A percentile compares a stretch with the other conserved stretches of the same genome.
Evolutionary conservation across 2,888 invertebrate species (phyloP).

Genomic region (Tolmerus cingulatus): DNA sequence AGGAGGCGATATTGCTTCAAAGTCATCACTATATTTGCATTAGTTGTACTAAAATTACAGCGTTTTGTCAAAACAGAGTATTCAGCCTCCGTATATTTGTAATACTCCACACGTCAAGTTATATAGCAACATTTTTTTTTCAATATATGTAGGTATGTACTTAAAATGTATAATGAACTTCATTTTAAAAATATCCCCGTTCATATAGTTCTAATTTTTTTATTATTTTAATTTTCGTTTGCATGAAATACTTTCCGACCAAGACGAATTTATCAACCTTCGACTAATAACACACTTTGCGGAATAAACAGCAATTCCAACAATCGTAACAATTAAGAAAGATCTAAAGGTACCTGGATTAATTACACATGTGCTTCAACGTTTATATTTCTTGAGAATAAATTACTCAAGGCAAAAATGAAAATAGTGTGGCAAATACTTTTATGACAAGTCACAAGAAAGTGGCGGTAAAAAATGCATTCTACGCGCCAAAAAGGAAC

Average conservation of each 20-base stretch:
- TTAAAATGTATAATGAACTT: too few relatives aligned
- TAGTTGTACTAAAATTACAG: too few relatives aligned
- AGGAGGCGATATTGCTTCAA: too few relatives aligned
- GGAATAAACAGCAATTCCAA: background rate
- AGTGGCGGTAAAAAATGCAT: constrained; percentile 42
- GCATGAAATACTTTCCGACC: background rate
- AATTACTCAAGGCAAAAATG: background rate
- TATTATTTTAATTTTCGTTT: background rate
- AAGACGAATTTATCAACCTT: background rate
- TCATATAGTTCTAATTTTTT: background rate
- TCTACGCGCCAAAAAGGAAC: constrained; percentile 49
- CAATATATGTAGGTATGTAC: too few relatives aligned
- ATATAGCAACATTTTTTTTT: too few relatives aligned
- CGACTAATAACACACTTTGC: background rate
- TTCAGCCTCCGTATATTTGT: too few relatives aligned
- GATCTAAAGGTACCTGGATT: background rate
- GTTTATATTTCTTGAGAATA: background rate
- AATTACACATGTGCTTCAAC: background rate
- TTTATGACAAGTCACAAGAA: constrained; percentile 25
- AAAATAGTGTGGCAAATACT: background rate
- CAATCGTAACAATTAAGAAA: background rate
- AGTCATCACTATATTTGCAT: background rate
- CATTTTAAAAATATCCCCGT: too few relatives aligned
- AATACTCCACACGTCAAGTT: too few relatives aligned
- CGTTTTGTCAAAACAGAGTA: background rate